Evolutionary conservation across 2,888 invertebrate species (phyloP).

Genomic region (Xanthorhoe designata): DNA sequence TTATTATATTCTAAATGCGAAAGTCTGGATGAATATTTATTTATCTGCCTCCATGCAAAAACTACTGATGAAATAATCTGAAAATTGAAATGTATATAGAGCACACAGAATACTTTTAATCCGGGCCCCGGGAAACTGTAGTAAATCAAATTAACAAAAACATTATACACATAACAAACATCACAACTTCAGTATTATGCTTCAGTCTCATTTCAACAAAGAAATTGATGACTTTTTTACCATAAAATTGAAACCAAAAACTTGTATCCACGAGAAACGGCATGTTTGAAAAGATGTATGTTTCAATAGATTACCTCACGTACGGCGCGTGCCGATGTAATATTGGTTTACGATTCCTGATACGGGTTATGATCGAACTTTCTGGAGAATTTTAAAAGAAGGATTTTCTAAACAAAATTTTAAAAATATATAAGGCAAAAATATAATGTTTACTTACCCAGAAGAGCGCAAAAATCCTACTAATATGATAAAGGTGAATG

Average conservation of each 20-base stretch:
- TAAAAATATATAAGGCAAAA: constrained; percentile 15
- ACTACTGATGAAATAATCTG: too few species aligned
- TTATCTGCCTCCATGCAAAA: too few species aligned
- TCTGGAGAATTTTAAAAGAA: constrained; percentile 25
- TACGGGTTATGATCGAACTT: constrained; percentile 35
- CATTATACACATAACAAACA: background rate
- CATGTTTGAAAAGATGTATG: constrained; percentile 36
- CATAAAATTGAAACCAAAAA: constrained; percentile 47
- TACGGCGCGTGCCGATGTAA: constrained; percentile 49
- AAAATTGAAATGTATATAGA: too few species aligned
- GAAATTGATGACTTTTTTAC: constrained; percentile 17
- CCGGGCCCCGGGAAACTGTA: too few species aligned
- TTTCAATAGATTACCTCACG: constrained; percentile 62
- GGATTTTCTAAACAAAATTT: constrained; percentile 12
- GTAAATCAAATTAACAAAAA: too few species aligned
- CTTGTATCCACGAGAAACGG: constrained; percentile 42
- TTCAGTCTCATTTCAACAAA: background rate
- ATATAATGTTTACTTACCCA: constrained; percentile 1
- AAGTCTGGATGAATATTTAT: too few species aligned
- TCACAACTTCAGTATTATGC: background rate
- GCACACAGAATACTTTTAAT: too few species aligned
- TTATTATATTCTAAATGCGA: too few species aligned
- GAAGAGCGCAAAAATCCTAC: too few species aligned
- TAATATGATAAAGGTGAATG: too few species aligned
- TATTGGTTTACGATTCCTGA: constrained; percentile 43